Base-by-base conservation (phyloP, 2,113 vertebrate species). In the Cryptoleucopteryx plumbea region DNA sequence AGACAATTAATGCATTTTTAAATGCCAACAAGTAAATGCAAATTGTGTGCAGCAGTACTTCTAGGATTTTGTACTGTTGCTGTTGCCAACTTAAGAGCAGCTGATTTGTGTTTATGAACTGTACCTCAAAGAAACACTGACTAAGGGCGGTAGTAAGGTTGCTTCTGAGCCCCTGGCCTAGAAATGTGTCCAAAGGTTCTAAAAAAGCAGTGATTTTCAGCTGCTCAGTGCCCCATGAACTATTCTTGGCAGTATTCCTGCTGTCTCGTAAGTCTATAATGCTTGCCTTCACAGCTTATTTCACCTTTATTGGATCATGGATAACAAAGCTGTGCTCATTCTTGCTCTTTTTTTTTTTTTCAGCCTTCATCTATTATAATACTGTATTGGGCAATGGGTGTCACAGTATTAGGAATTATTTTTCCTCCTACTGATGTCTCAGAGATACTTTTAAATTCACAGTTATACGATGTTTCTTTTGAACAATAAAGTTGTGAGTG, bases 271-370 rank as follows among this genome's bases (percentile, higher is more conserved):
- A 88, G 50, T 81, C 85, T 93, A n/a, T 65, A 94, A 79, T 73
- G 21, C 56, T 88, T 92, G 58, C 21, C 42, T 96, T 94, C 95
- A 88, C 40, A 86, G 82, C 59, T 93, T 96, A 93, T 96, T 96
- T 96, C 92, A 95, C 61, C 65, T 92, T 90, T 92, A 91, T 58
- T 93, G 86, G 72, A 92, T 86, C 90, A 84, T 32, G 56, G 82
- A 70, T 92, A 93, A 92, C 63, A 93, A 90, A 90, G 38, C 29
- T 1, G 1, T 78, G 36, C 27, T 88, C n/a, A 61, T 83, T 93
- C 45, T 86, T 81, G 53, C 13, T 78, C 6, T 58, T 78, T 93
- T 40, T 36, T n/a, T 65, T 52, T 52, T 53, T 29, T 27, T 6
- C 16, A 80, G 7, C 17, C 7, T 82, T 94, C 26, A 36, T 87